Evolutionary conservation across 2,797 vertebrate species (phyloP), one percentile per base, ranked within the genome.

Genomic region (Rhynchonycteris naso): DNA sequence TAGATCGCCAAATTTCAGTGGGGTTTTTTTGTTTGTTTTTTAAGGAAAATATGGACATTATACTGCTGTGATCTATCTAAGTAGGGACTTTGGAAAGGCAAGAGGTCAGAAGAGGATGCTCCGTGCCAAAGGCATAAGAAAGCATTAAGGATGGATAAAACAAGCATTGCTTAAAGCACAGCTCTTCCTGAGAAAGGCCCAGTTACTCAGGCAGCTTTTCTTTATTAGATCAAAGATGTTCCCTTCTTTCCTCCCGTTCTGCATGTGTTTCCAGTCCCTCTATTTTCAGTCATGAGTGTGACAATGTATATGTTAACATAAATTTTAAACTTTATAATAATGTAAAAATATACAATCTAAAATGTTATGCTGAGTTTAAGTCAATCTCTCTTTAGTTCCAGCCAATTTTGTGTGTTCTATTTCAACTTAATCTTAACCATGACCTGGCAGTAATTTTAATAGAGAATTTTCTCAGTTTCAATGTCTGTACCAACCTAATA

Each of bases 281-380:
- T 96, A 82, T 95, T 92, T 96, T 96, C 88, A 93, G 88, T 89
- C 50, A 33, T 63, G 91, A 71, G 90, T 88, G 50, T 92, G 88
- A 86, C 95, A 80, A 86, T 88, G 68, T 92, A 75, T 95, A 96
- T 96, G 94, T 97, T 96, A 95, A 92, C 81, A 96, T 96, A 95
- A 96, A 94, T 83, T 92, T 94, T 65, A 91, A 95, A 88, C 88
- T 71, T 94, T 96, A 90, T 92, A 96, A 96, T 90, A 93, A 95
- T 95, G 80, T 88, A 94, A 95, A 96, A 94, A 76, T 96, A 94
- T 26, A 47, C 61, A 78, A 86, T 28, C 90, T 88, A 90, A 95
- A 92, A 69, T 54, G 58, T 82, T 88, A 83, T 75, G 63, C 69
- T 85, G 66, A 93, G 35, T 90, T 88, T 83, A 63, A 97, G 82